phyloP scores from a whole-genome alignment of 2,797 vertebrate species.

The Dermochelys coriacea region DNA sequence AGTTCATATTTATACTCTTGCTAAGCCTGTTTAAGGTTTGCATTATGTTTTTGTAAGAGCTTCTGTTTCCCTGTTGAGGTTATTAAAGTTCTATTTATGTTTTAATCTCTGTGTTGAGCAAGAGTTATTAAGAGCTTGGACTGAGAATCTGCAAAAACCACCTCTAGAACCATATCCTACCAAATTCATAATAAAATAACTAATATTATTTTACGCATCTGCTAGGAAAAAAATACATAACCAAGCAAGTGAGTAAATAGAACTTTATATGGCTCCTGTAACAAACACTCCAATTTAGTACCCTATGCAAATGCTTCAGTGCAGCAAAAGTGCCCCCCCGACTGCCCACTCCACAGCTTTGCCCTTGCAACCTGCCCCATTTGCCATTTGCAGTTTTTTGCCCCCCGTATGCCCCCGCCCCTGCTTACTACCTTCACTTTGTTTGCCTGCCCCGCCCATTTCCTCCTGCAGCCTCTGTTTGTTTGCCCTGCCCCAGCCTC shows the following conservation, averaged over 20 bases:
- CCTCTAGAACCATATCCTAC: not conserved
- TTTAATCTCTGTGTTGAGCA: not conserved
- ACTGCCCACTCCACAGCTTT: too few species aligned
- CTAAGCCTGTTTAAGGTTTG: not conserved
- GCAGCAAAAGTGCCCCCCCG: too few species aligned
- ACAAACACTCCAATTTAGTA: not conserved
- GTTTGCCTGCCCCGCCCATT: too few species aligned
- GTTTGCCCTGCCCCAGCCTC: too few species aligned
- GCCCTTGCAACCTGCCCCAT: too few species aligned
- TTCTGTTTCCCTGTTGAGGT: not conserved
- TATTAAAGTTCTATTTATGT: not conserved
- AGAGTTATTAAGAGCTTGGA: not conserved
- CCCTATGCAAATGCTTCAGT: not conserved
- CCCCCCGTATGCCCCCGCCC: too few species aligned
- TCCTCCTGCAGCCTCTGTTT: too few species aligned
- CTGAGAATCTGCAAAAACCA: not conserved
- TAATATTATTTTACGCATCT: not conserved
- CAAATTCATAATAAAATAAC: not conserved
- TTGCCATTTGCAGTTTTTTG: too few species aligned
- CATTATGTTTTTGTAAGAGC: not conserved
- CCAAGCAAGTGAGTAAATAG: not conserved
- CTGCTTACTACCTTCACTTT: too few species aligned
- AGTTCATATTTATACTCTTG: not conserved
- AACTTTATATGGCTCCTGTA: not conserved
- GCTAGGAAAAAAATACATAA: not conserved